A percentile compares a stretch with the other conserved stretches of the same genome.
Conservation (phyloP, 1,140 invertebrate species). For the Anagrus nilaparvatae region DNA sequence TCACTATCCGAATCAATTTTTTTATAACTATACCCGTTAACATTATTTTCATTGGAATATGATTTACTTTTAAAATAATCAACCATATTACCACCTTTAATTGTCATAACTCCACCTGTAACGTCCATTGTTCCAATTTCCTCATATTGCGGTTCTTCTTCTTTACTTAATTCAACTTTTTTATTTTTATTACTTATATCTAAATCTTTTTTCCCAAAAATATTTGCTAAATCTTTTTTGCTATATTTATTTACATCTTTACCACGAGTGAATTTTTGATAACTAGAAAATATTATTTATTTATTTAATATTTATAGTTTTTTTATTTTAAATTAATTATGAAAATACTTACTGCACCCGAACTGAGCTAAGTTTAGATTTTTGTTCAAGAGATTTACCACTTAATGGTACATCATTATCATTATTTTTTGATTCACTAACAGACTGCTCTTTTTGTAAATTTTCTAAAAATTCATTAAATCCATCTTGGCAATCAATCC, state of each 20-base stretch:
- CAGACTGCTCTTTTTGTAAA: constrained; percentile 24
- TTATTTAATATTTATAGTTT: constrained; percentile 7
- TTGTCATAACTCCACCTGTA: constrained; percentile 35
- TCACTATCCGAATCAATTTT: constrained; percentile 31
- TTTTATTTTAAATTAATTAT: constrained; percentile 37
- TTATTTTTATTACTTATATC: constrained; percentile 28
- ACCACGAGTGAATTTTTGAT: constrained; percentile 75
- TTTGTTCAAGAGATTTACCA: constrained; percentile 59
- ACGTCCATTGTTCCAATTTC: constrained; percentile 26
- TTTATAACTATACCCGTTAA: neutral
- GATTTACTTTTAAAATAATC: constrained; percentile 51
- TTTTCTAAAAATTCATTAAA: constrained; percentile 57
- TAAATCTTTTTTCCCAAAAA: constrained; percentile 65
- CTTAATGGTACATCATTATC: constrained; percentile 28
- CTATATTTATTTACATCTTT: constrained; percentile 75
- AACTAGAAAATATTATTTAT: constrained; percentile 42
- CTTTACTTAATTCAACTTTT: constrained; percentile 23
- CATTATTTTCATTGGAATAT: constrained; percentile 8
- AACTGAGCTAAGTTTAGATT: constrained; percentile 63
- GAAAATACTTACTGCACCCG: constrained; percentile 58
- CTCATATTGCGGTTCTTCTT: constrained; percentile 20
- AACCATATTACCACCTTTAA: constrained; percentile 42
- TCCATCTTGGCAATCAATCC: constrained; percentile 70
- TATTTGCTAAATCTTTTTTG: constrained; percentile 74
- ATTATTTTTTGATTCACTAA: constrained; percentile 10